Base-by-base conservation (phyloP, 2,797 vertebrate species). In the Chrysolophus pictus region DNA sequence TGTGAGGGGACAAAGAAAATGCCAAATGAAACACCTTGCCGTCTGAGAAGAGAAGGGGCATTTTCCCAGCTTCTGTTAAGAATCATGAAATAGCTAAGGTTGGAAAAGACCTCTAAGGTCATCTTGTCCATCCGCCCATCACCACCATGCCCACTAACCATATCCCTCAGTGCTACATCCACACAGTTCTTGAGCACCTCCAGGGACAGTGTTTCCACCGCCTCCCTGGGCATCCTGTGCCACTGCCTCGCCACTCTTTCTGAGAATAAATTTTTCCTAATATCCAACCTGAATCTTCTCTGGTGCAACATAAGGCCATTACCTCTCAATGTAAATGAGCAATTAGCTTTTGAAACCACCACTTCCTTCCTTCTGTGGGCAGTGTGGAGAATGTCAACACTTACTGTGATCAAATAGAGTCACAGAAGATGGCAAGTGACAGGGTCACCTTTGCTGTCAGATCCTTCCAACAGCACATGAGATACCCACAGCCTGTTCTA, bases 371-470 rank as follows among this genome's bases (percentile, higher is more conserved):
- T 69, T 64, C 74, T n/a, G 47, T 6, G 31, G 26, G 35, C 49
- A 51, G 14, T 4, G 14, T 51, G 26, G 14, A 51, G 49, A 51
- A 28, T 51, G 49, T 51, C 14, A 5, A 28, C 26, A 28, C 24
- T 24, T 53, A 42, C 15, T 47, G 14, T 14, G 31, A 33, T 84
- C 39, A 39, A 47, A 55, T 1, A n/a, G 33, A 55, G 39, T 24
- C 51, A 42, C 0, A 0, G 51, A 59, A 79, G 74, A 29, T 16
- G 13, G 21, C 8, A 31, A 67, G 11, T 1, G 10, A 21, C 10
- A 24, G 28, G 33, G n/a, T n/a, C n/a, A n/a, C n/a, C n/a, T 69
- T 87, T 59, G 26, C 39, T 33, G 22, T 53, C 74, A 58, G n/a
- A 31, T 63, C n/a, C 35, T 65, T 79, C 39, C 35, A 69, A 62